Percentiles rank a stretch among this genome's conserved stretches.
phyloP scores from a whole-genome alignment of 2,888 invertebrate genomes.

The Agrochola circellaris region DNA sequence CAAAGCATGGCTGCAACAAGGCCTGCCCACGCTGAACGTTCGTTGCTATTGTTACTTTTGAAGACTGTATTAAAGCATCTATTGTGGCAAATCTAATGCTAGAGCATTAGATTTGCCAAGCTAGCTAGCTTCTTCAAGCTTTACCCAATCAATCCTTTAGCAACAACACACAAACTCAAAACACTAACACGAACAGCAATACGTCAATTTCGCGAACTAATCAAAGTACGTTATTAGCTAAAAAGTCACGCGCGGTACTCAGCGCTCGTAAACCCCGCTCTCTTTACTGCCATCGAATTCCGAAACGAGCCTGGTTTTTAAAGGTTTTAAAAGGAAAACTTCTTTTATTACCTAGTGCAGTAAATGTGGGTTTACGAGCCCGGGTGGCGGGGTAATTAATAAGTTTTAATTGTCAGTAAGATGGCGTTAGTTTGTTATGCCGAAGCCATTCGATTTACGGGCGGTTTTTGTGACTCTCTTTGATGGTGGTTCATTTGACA shows the following conservation, averaged over 20 bases:
- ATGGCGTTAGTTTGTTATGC: slow-evolving; percentile 68
- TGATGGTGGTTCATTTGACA: slow-evolving; percentile 35
- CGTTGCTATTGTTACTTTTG: neutral
- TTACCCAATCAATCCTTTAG: slow-evolving; percentile 14
- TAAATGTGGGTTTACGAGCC: slow-evolving; percentile 81
- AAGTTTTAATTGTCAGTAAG: slow-evolving; percentile 83
- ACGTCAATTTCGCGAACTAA: slow-evolving; percentile 73
- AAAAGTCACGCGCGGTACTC: slow-evolving; percentile 81
- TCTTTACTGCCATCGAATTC: slow-evolving; percentile 78
- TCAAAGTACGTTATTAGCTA: slow-evolving; percentile 77
- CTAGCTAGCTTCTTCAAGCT: neutral
- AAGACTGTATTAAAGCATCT: neutral
- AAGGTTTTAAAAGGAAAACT: slow-evolving; percentile 84
- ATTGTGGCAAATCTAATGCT: too few species aligned
- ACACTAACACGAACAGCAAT: slow-evolving; percentile 56
- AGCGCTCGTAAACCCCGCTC: slow-evolving; percentile 68
- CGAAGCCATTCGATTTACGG: slow-evolving; percentile 59
- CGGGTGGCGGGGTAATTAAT: slow-evolving; percentile 83
- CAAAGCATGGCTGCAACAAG: too few species aligned
- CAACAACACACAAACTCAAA: slow-evolving; percentile 21
- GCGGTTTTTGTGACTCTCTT: slow-evolving; percentile 42
- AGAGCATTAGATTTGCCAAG: too few species aligned
- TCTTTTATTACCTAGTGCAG: slow-evolving; percentile 77
- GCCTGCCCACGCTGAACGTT: neutral
- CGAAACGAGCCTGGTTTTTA: slow-evolving; percentile 72